phyloP scores from a whole-genome alignment of 2,113 vertebrate genomes.

The Pangasianodon gigas region DNA sequence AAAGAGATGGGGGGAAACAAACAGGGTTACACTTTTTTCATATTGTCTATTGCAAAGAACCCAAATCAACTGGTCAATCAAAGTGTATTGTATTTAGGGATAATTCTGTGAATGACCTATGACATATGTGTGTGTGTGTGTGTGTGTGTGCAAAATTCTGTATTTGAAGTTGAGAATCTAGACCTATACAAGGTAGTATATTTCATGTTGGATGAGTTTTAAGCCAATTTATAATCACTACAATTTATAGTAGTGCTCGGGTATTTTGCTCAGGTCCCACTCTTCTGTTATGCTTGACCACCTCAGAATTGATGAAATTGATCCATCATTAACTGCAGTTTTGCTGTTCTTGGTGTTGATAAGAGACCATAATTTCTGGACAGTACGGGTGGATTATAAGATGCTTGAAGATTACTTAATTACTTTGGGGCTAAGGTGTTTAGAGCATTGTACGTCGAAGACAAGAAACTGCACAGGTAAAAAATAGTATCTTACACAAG shows the following conservation, averaged over 20 bases:
- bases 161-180: not conserved
- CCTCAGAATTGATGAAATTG: not conserved
- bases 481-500: not conserved
- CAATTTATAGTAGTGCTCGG: not conserved
- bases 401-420: not conserved
- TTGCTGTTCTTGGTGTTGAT: not conserved
- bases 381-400: not conserved
- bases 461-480: not conserved
- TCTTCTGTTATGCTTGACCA: not conserved
- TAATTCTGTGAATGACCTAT: not conserved
- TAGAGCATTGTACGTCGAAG: not conserved
- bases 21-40: not conserved
- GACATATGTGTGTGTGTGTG: not conserved
- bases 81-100: not conserved
- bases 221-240: not conserved
- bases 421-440: not conserved
- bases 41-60: not conserved
- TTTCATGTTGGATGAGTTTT: not conserved
- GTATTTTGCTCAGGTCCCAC: not conserved
- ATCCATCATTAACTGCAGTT: not conserved
- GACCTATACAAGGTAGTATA: not conserved
- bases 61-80: not conserved
- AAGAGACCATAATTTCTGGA: not conserved
- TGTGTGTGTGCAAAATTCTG: not conserved
- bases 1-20: not conserved